Percentiles rank a stretch among this genome's conserved stretches.
Conservation (phyloP, 2,797 vertebrate species). For the Sebastes baramenuke region DNA sequence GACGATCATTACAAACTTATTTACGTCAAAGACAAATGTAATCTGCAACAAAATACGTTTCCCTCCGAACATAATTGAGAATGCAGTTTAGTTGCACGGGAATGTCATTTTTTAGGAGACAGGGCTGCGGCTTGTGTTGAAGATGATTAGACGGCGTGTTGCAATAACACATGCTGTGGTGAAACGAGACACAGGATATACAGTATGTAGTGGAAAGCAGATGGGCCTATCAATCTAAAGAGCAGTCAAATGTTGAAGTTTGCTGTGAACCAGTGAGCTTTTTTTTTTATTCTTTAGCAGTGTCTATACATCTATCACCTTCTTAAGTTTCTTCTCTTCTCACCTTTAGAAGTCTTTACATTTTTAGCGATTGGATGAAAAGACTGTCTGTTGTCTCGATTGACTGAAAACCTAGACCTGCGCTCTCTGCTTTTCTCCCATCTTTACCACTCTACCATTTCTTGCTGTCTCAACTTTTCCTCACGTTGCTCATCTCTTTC, state of each 20-base stretch:
- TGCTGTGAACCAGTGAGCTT: not conserved
- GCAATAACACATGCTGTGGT: not conserved
- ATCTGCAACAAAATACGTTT: no score
- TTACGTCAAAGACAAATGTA: no score
- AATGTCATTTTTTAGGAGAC: no score
- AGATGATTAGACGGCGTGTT: not conserved
- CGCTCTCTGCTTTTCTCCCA: not conserved
- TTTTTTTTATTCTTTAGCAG: not conserved
- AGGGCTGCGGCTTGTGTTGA: not conserved
- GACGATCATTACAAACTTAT: no score
- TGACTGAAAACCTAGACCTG: not conserved
- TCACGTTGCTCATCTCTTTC: constrained; percentile 2
- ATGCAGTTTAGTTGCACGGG: no score
- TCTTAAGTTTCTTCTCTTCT: not conserved
- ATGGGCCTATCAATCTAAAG: not conserved
- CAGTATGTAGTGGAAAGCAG: not conserved
- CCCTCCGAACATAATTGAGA: no score
- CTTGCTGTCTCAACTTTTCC: constrained; percentile 9
- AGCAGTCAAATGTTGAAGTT: not conserved
- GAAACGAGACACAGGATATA: not conserved
- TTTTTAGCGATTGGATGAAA: not conserved
- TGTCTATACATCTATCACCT: not conserved
- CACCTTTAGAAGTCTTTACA: not conserved
- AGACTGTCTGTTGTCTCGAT: not conserved
- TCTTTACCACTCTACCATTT: not conserved